A percentile compares a stretch with the other conserved stretches of the same genome.
Conservation (phyloP, 2,113 vertebrate genomes). For the Tetrao urogallus region DNA sequence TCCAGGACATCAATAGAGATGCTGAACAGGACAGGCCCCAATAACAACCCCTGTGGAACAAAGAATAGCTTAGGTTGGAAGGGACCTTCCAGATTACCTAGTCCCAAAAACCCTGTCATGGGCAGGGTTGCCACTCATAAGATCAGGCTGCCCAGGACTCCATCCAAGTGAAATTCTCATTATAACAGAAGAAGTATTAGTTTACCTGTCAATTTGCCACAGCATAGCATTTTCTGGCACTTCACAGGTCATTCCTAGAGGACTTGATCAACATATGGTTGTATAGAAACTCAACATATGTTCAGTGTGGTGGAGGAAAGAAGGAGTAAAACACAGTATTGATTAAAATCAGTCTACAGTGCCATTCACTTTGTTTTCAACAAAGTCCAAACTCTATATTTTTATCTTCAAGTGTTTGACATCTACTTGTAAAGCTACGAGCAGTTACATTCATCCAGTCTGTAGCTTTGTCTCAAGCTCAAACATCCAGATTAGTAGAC, state of each 20-base stretch:
- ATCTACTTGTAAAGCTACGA: not conserved
- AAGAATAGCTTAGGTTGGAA: no score
- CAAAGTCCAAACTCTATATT: not conserved
- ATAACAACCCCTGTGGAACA: no score
- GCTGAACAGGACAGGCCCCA: no score
- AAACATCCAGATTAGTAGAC: not conserved
- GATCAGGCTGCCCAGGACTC: no score
- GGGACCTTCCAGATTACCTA: no score
- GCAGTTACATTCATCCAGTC: not conserved
- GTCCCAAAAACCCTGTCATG: no score
- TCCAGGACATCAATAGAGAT: no score
- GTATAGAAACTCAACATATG: not conserved
- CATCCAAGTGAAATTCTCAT: not conserved
- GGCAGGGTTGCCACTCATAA: no score
- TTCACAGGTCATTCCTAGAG: conserved; percentile 28
- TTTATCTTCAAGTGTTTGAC: not conserved
- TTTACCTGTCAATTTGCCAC: not conserved
- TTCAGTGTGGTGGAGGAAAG: not conserved
- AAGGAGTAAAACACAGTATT: not conserved
- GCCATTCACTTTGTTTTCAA: not conserved
- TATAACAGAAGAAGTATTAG: not conserved
- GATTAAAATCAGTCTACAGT: not conserved
- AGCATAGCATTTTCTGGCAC: not conserved
- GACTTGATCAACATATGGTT: conserved; percentile 23
- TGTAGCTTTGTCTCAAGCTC: not conserved